Percentiles rank a stretch among this genome's conserved stretches.
These are phyloP conservation scores for Platysternon megacephalum DNA, from an alignment of 2,113 vertebrate species.

Conservation along the genomic window DNA sequence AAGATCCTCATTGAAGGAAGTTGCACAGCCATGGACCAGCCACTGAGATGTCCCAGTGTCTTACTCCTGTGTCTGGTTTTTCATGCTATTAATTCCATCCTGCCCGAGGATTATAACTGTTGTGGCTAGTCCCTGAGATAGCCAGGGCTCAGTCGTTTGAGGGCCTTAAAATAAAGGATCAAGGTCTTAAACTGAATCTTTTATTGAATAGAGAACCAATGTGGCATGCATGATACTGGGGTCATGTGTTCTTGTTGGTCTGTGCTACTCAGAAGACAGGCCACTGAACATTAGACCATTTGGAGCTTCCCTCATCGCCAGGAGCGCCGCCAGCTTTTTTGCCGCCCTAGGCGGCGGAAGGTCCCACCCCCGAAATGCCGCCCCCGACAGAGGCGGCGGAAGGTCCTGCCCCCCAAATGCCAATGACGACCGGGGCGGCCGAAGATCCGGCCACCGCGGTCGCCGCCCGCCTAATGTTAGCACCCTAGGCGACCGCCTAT, in stretches of 20 bases:
- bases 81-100: neutral
- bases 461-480: too few relatives aligned
- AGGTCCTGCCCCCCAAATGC: too few relatives aligned
- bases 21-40: neutral
- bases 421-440: too few relatives aligned
- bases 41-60: neutral
- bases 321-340: too few relatives aligned
- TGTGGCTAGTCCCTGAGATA: too few relatives aligned
- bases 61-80: neutral
- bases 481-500: too few relatives aligned
- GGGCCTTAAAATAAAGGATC: neutral
- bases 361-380: too few relatives aligned
- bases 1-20: neutral
- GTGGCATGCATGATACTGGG: neutral
- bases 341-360: too few relatives aligned
- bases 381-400: too few relatives aligned
- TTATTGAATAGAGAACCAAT: neutral
- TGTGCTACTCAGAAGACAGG: neutral
- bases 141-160: neutral
- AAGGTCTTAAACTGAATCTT: neutral
- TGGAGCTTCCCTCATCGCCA: neutral
- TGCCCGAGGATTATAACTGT: neutral
- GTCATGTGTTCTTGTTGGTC: neutral
- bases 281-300: neutral
- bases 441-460: too few relatives aligned